These are phyloP conservation scores for Potorous gilbertii DNA, from an alignment of 2,797 vertebrate species.

Conservation along the genomic window DNA sequence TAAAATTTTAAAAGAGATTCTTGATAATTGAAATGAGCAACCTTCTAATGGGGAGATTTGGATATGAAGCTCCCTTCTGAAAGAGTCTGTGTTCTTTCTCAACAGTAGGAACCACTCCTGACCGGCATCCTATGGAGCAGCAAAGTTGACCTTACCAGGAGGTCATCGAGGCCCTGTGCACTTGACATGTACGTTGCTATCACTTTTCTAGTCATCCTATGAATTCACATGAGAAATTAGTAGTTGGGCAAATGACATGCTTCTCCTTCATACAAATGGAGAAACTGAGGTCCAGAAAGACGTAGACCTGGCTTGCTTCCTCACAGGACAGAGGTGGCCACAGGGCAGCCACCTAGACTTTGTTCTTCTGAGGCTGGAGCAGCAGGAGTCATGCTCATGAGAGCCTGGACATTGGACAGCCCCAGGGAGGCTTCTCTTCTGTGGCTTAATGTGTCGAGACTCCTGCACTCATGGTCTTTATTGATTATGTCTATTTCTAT, in stretches of 20 bases:
- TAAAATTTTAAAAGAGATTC: background rate
- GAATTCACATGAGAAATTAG: background rate
- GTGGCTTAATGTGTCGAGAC: background rate
- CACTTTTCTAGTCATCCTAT: background rate
- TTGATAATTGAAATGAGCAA: background rate
- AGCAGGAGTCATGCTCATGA: background rate
- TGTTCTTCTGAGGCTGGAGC: background rate
- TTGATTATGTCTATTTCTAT: background rate
- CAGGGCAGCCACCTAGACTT: too few relatives aligned
- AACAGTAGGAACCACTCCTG: background rate
- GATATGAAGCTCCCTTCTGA: background rate
- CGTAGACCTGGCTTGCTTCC: background rate
- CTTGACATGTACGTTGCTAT: background rate
- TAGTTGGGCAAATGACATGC: background rate
- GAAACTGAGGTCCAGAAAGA: background rate
- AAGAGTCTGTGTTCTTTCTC: background rate
- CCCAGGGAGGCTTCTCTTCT: background rate
- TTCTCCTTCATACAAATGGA: background rate
- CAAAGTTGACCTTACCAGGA: background rate
- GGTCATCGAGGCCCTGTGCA: background rate
- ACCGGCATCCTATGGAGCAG: background rate
- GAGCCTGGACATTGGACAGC: background rate
- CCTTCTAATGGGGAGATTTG: background rate
- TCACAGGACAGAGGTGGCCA: background rate
- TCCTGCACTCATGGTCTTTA: background rate